phyloP scores from a whole-genome alignment of 2,888 invertebrate genomes.

The Syrista parreyssii region DNA sequence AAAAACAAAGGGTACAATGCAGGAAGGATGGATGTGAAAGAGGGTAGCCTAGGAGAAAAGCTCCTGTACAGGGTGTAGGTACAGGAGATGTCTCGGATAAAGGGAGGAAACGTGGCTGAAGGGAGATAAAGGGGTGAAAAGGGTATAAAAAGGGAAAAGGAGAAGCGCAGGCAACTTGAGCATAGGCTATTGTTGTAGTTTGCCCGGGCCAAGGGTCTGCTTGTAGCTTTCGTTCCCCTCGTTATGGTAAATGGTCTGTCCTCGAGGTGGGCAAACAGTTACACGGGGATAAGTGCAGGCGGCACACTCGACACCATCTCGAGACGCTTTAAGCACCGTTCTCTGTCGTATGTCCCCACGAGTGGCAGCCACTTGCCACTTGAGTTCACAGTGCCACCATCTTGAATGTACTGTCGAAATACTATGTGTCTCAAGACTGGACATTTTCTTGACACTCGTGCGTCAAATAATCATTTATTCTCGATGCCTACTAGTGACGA shows the following conservation, averaged over 20 bases:
- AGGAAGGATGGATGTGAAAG: background rate
- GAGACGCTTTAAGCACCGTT: constrained; percentile 53
- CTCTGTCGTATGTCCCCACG: constrained; percentile 23
- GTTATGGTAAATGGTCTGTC: constrained; percentile 62
- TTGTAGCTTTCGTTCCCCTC: constrained; percentile 53
- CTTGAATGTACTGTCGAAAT: background rate
- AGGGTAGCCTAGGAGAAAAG: constrained; percentile 2
- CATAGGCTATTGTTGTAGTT: constrained; percentile 39
- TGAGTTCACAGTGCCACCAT: background rate
- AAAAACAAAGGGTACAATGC: background rate
- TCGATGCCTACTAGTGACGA: background rate
- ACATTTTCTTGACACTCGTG: background rate
- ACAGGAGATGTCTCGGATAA: background rate
- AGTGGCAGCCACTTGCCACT: constrained; percentile 22
- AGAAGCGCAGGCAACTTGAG: constrained; percentile 15
- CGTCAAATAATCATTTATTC: background rate
- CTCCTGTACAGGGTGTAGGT: constrained; percentile 8
- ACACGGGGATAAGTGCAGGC: constrained; percentile 54
- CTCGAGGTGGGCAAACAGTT: constrained; percentile 59
- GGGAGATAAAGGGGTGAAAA: constrained; percentile 14
- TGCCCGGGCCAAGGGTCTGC: constrained; percentile 36
- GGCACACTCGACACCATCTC: constrained; percentile 49
- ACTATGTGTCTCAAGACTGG: background rate
- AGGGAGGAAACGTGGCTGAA: background rate
- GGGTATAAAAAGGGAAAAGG: constrained; percentile 17